A percentile compares a stretch with the other conserved stretches of the same genome.
These are phyloP conservation scores for Mythimna loreyi DNA, from an alignment of 2,888 invertebrate genomes.

Conservation along the genomic window DNA sequence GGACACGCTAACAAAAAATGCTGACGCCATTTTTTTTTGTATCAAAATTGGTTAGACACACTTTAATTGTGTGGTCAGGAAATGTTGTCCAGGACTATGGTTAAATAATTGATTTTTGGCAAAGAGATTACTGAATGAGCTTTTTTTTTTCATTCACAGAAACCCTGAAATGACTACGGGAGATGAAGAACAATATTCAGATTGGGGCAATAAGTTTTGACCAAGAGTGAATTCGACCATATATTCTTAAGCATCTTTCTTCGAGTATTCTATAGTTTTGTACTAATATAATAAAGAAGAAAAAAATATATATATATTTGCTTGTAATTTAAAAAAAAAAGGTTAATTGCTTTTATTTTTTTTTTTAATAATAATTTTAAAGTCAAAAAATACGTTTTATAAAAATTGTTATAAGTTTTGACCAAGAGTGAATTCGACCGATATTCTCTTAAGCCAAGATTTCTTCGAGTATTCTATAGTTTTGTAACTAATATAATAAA, in stretches of 20 bases:
- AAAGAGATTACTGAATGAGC: conserved; percentile 4
- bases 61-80: conserved; percentile 47
- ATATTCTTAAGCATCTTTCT: not conserved
- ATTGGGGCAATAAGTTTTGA: not conserved
- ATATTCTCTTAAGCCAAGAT: no score
- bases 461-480: no score
- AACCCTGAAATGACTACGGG: not conserved
- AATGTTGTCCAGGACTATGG: conserved; percentile 4
- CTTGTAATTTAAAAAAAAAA: no score
- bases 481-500: no score
- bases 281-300: no score
- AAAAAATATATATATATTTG: no score
- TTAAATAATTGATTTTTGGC: conserved; percentile 31
- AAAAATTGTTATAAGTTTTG: no score
- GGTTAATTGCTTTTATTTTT: no score
- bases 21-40: conserved; percentile 65
- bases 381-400: no score
- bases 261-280: not conserved
- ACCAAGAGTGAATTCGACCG: no score
- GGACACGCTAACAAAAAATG: conserved; percentile 63
- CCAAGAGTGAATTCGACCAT: not conserved
- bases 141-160: conserved; percentile 29
- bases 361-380: no score
- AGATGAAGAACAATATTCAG: not conserved
- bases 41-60: conserved; percentile 46